Evolutionary conservation across 2,113 vertebrate species (phyloP).

Genomic region (Acrocephalus arundinaceus): DNA sequence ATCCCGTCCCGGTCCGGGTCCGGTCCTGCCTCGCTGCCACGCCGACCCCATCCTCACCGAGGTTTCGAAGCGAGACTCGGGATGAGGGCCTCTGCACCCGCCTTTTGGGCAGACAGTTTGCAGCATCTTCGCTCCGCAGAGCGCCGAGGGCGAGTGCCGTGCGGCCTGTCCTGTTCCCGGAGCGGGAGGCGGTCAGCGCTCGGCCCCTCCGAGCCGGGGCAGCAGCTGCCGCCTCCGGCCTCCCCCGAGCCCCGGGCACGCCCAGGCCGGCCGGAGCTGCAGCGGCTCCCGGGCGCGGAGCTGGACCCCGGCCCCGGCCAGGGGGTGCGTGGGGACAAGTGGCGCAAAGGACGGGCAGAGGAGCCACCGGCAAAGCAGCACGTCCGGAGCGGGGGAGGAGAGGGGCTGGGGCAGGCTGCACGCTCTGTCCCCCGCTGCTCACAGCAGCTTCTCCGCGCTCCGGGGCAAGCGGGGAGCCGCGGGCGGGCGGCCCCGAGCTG

Average conservation of each 20-base stretch:
- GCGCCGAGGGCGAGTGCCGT: background rate
- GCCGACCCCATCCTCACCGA: background rate
- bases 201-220: background rate
- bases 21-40: background rate
- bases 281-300: background rate
- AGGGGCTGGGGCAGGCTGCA: background rate
- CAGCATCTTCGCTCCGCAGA: background rate
- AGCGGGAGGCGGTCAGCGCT: background rate
- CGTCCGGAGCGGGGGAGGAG: background rate
- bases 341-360: background rate
- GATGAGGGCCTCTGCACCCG: background rate
- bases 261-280: background rate
- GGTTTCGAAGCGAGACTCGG: background rate
- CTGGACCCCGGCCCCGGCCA: background rate
- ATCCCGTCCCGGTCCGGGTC: too few species aligned
- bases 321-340: background rate
- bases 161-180: background rate
- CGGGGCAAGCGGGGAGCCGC: background rate
- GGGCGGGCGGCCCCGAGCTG: background rate
- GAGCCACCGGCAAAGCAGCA: background rate
- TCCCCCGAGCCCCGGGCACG: background rate
- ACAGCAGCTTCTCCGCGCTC: background rate
- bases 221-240: background rate
- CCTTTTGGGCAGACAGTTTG: background rate
- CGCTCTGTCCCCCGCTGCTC: background rate